These are phyloP conservation scores for Gallinago media DNA, from an alignment of 2,113 vertebrate species.

Conservation along the genomic window DNA sequence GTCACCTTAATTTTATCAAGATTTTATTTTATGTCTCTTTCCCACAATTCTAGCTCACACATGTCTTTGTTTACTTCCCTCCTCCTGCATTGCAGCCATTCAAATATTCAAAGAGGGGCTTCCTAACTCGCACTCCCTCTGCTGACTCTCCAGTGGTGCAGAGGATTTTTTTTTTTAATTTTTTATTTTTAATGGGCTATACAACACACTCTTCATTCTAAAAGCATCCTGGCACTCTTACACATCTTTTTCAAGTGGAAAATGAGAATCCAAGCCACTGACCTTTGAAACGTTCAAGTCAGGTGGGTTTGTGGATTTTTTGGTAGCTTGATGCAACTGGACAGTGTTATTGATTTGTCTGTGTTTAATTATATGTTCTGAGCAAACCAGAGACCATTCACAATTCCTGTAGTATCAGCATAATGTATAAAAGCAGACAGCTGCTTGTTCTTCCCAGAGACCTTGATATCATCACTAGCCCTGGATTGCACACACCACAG, in stretches of 20 bases:
- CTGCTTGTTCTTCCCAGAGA: slow-evolving; percentile 49
- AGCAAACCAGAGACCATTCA: slow-evolving; percentile 30
- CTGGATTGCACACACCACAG: slow-evolving; percentile 29
- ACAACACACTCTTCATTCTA: background rate
- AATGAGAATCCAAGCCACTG: background rate
- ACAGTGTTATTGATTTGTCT: background rate
- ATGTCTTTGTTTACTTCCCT: slow-evolving; percentile 20
- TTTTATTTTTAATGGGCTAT: background rate
- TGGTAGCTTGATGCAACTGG: slow-evolving; percentile 12
- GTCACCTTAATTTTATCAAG: background rate
- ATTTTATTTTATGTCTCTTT: slow-evolving; percentile 4
- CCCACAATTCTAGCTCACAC: background rate
- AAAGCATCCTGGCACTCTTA: background rate
- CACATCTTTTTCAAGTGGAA: background rate
- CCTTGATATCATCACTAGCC: slow-evolving; percentile 50
- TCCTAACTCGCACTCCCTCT: slow-evolving; percentile 57
- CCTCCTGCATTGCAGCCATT: background rate
- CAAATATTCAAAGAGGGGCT: slow-evolving; percentile 37
- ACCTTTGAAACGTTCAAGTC: background rate
- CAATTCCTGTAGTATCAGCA: slow-evolving; percentile 35
- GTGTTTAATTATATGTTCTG: slow-evolving; percentile 18
- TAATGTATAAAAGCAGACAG: slow-evolving; percentile 43
- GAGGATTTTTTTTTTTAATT: background rate
- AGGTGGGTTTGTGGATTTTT: background rate
- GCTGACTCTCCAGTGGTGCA: slow-evolving; percentile 47